A percentile compares a stretch with the other conserved stretches of the same genome.
These are phyloP conservation scores for Mesaphorura yosii DNA, from an alignment of 1,140 invertebrate genomes.

Conservation along the genomic window DNA sequence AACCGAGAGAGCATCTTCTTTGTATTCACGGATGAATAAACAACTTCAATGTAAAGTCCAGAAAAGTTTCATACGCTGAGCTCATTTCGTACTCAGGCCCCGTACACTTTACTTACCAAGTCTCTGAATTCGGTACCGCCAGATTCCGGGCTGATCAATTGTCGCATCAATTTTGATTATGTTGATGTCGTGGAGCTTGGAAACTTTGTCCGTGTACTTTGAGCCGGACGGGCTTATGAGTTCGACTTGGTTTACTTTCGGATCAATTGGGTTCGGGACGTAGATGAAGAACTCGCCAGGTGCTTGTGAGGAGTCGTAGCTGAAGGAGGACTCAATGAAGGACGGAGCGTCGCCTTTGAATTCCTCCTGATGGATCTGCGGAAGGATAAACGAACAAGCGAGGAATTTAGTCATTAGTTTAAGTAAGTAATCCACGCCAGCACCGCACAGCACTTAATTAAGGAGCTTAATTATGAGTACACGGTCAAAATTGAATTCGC, in stretches of 20 bases:
- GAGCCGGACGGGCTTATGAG: constrained; percentile 28
- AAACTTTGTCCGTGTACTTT: constrained; percentile 26
- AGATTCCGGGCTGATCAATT: constrained; percentile 28
- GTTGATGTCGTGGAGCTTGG: constrained; percentile 28
- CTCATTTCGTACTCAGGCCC: too few relatives aligned
- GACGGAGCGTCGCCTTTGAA: constrained; percentile 30
- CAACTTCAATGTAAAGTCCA: too few relatives aligned
- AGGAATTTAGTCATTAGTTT: neutral
- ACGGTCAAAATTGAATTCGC: too few relatives aligned
- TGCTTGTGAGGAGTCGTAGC: constrained; percentile 19
- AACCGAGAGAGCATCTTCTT: too few relatives aligned
- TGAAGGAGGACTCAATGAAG: constrained; percentile 26
- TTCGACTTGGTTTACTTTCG: constrained; percentile 29
- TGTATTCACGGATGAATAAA: too few relatives aligned
- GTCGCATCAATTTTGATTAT: constrained; percentile 30
- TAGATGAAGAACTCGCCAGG: constrained; percentile 29
- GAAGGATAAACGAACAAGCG: neutral
- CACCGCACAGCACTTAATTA: too few relatives aligned
- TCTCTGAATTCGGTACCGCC: constrained; percentile 28
- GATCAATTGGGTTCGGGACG: constrained; percentile 26
- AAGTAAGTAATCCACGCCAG: neutral
- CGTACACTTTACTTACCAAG: constrained; percentile 9
- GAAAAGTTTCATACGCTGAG: too few relatives aligned
- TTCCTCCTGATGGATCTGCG: constrained; percentile 28
- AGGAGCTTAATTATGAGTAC: too few relatives aligned